Evolutionary conservation across 2,113 vertebrate species (phyloP).

Genomic region (Clarias gariepinus): DNA sequence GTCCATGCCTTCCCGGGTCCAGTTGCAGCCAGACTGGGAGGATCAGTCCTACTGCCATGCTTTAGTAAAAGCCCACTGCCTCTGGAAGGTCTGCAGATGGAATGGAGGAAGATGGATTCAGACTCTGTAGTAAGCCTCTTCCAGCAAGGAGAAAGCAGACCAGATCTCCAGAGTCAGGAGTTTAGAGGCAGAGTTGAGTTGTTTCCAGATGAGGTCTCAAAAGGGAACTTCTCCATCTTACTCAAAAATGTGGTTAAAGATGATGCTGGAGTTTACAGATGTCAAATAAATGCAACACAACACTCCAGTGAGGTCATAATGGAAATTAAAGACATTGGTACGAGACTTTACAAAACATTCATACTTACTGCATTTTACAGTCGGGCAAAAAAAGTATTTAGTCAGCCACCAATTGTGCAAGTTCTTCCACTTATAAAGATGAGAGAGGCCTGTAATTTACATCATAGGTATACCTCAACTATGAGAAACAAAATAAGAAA

Average conservation of each 20-base stretch:
- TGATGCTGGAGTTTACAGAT: conserved; percentile 48
- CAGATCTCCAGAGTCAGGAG: conserved; percentile 36
- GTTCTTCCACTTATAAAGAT: too few relatives aligned
- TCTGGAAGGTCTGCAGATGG: conserved; percentile 40
- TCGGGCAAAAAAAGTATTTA: too few relatives aligned
- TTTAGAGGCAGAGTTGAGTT: conserved; percentile 40
- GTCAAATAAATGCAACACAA: conserved; percentile 19
- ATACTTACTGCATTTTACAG: too few relatives aligned
- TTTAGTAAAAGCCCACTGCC: conserved; percentile 30
- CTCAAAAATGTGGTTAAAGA: conserved; percentile 26
- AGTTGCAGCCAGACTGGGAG: conserved; percentile 23
- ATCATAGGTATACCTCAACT: too few relatives aligned
- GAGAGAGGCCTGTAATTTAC: too few relatives aligned
- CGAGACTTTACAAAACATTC: neutral
- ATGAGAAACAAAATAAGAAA: too few relatives aligned
- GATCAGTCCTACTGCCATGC: conserved; percentile 38
- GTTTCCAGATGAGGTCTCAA: conserved; percentile 21
- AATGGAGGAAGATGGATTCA: conserved; percentile 44
- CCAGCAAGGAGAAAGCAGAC: conserved; percentile 39
- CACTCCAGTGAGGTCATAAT: conserved; percentile 1
- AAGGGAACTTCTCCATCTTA: conserved; percentile 51
- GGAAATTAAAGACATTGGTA: conserved; percentile 26
- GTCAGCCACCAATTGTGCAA: too few relatives aligned
- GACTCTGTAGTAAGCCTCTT: conserved; percentile 42
- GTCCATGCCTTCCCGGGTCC: neutral